Conservation (phyloP, 2,113 vertebrate genomes). For the Pterophyllum scalare region DNA sequence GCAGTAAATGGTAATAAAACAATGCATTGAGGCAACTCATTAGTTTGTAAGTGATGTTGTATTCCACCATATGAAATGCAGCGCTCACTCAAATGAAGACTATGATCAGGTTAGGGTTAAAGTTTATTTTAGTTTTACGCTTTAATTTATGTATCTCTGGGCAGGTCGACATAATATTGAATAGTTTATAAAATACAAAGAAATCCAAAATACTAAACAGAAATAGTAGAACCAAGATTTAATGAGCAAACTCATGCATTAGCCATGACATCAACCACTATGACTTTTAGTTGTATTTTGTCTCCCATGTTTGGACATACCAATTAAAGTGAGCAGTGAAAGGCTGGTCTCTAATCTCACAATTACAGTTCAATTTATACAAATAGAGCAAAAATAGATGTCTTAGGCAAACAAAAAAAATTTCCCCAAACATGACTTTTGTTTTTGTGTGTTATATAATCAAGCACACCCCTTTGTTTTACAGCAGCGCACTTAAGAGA, state of each 20-base stretch:
- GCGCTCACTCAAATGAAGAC: background rate
- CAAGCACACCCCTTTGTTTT: background rate
- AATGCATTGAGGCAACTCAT: slow-evolving; percentile 14
- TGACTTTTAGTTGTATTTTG: background rate
- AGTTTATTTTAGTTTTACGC: background rate
- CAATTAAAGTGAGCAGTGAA: background rate
- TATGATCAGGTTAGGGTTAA: background rate
- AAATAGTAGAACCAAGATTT: too few species aligned
- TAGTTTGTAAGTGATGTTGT: slow-evolving; percentile 17
- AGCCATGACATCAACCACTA: background rate
- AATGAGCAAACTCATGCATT: background rate
- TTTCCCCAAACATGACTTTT: background rate
- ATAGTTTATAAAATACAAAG: background rate
- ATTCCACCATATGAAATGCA: background rate
- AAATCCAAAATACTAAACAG: background rate
- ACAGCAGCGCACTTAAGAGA: background rate
- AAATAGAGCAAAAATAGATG: background rate
- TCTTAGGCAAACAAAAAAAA: too few species aligned
- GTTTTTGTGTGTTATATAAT: too few species aligned
- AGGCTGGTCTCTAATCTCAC: too few species aligned
- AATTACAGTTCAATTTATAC: background rate
- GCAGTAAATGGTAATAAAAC: slow-evolving; percentile 32
- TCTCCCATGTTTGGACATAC: background rate
- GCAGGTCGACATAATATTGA: background rate
- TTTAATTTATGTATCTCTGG: background rate